Conservation (phyloP, 92 coral and sea anemone species). For the Palythoa caribaeorum region DNA sequence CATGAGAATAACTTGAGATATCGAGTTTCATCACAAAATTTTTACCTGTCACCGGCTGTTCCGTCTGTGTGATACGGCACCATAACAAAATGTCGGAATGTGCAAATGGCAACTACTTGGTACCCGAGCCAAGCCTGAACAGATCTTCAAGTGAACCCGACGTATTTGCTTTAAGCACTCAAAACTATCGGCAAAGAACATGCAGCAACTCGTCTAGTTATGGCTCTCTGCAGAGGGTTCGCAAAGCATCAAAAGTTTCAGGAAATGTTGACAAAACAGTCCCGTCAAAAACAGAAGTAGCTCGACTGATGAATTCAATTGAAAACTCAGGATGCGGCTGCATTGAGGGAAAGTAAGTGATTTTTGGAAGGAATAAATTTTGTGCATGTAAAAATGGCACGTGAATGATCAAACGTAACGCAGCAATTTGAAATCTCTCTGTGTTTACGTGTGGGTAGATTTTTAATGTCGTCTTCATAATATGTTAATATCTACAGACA, state of each 20-base stretch:
- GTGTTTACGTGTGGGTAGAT: too few species aligned
- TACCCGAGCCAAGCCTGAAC: constrained; percentile 25
- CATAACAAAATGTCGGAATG: constrained; percentile 36
- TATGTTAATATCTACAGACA: too few species aligned
- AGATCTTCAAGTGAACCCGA: constrained; percentile 50
- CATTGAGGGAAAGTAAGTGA: constrained; percentile 16
- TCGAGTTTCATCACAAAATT: constrained; percentile 34
- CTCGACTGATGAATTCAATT: constrained; percentile 6
- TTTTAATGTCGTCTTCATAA: too few species aligned
- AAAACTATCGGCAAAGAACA: constrained; percentile 40
- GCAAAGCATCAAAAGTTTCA: constrained; percentile 31
- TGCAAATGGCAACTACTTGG: constrained; percentile 21
- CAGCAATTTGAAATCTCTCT: too few species aligned
- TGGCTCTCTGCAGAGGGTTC: constrained; percentile 34
- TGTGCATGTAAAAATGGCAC: too few species aligned
- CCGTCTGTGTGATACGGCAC: neutral
- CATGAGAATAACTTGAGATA: constrained; percentile 10
- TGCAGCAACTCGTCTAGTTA: constrained; percentile 31
- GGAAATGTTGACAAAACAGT: constrained; percentile 14
- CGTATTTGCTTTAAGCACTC: constrained; percentile 17
- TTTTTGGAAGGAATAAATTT: neutral
- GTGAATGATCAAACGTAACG: too few species aligned
- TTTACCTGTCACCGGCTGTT: constrained; percentile 4
- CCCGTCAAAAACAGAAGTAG: neutral
- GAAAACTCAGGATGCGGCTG: constrained; percentile 6